Conservation (phyloP, 2,888 invertebrate genomes). For the Oscheius sp. region DNA sequence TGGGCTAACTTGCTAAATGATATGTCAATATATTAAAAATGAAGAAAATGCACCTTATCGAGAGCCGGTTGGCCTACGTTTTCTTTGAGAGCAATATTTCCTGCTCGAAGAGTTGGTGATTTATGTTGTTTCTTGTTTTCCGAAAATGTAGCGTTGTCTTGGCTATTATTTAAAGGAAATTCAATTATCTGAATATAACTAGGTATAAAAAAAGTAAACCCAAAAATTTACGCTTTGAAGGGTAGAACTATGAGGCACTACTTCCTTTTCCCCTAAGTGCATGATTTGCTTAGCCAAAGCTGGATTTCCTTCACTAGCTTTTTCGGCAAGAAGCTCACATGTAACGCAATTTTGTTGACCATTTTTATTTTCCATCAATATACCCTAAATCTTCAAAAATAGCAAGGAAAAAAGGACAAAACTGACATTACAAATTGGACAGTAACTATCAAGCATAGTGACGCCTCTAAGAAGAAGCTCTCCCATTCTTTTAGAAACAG, state of each 20-base stretch:
- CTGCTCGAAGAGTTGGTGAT: too few relatives aligned
- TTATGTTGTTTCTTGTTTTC: background rate
- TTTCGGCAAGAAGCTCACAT: conserved; percentile 42
- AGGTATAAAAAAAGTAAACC: too few relatives aligned
- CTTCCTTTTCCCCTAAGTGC: background rate
- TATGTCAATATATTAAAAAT: background rate
- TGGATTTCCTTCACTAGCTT: background rate
- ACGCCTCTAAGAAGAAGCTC: conserved; percentile 53
- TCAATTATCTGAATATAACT: too few relatives aligned
- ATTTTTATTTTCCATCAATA: conserved; percentile 55
- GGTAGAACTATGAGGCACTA: too few relatives aligned
- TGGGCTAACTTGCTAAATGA: too few relatives aligned
- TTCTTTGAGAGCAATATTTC: too few relatives aligned
- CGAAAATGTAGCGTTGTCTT: background rate
- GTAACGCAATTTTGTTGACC: conserved; percentile 44
- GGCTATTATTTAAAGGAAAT: too few relatives aligned
- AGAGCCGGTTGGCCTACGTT: background rate
- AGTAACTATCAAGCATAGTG: conserved; percentile 60
- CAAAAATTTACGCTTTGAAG: too few relatives aligned
- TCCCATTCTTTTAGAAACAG: conserved; percentile 57
- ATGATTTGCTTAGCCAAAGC: background rate
- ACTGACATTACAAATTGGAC: conserved; percentile 51
- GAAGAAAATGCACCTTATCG: background rate
- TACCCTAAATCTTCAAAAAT: too few relatives aligned
- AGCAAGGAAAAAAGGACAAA: too few relatives aligned